Evolutionary conservation across 2,888 invertebrate species (phyloP).

Genomic region (Athetis lepigone): DNA sequence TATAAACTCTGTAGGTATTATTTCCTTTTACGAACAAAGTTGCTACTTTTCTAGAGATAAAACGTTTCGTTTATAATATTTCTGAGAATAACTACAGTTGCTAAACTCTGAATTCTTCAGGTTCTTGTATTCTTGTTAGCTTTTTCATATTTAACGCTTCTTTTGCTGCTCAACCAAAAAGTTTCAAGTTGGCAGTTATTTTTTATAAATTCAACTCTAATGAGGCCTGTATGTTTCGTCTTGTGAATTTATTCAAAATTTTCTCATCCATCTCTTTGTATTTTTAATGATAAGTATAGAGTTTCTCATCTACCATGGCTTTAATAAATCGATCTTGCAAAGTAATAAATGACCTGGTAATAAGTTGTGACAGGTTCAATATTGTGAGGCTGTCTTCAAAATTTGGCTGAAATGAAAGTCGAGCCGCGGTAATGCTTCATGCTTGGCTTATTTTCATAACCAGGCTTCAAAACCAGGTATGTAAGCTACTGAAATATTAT

Average conservation of each 20-base stretch:
- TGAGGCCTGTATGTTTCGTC: not conserved
- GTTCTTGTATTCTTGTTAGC: conserved; percentile 11
- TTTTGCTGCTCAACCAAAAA: conserved; percentile 7
- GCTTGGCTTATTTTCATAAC: conserved; percentile 31
- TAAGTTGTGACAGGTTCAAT: conserved; percentile 42
- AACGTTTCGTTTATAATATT: conserved; percentile 41
- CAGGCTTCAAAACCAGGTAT: conserved; percentile 25
- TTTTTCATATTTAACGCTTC: conserved; percentile 24
- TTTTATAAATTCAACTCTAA: conserved; percentile 16
- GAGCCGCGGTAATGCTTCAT: conserved; percentile 44
- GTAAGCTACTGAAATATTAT: conserved; percentile 25
- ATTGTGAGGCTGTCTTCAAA: conserved; percentile 27
- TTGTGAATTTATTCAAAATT: conserved; percentile 4
- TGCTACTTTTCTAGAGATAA: conserved; percentile 19
- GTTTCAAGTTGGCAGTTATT: conserved; percentile 14
- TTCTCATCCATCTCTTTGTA: conserved; percentile 8
- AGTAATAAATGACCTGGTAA: conserved; percentile 41
- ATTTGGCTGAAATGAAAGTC: conserved; percentile 46
- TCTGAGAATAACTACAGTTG: conserved; percentile 37
- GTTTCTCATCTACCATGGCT: conserved; percentile 16
- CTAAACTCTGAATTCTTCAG: conserved; percentile 16
- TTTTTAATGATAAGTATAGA: conserved; percentile 25
- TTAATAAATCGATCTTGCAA: conserved; percentile 43
- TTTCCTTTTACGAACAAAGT: conserved; percentile 44
- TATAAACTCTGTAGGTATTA: conserved; percentile 26